A percentile compares a stretch with the other conserved stretches of the same genome.
Evolutionary conservation across 2,888 invertebrate species (phyloP).

Genomic region (Spisula solida): DNA sequence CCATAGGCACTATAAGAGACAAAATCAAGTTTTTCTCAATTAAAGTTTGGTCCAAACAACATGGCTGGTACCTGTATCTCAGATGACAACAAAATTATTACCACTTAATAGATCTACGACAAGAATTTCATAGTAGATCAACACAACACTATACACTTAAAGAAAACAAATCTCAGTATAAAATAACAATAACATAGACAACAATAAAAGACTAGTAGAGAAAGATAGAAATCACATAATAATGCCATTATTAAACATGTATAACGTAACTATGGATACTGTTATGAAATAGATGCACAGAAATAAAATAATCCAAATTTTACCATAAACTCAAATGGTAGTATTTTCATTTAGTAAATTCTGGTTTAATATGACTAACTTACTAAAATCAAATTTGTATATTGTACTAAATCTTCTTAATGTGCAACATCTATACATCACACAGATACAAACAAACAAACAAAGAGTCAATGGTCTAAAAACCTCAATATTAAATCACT

Average conservation of each 20-base stretch:
- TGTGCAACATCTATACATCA: not conserved
- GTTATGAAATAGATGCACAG: not conserved
- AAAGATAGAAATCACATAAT: not conserved
- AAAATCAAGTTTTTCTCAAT: too few species aligned
- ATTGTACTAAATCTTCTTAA: not conserved
- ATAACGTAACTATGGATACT: not conserved
- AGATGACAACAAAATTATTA: too few species aligned
- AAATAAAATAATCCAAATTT: too few species aligned
- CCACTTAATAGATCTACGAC: too few species aligned
- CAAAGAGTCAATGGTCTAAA: not conserved
- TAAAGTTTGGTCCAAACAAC: too few species aligned
- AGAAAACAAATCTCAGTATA: slow-evolving; percentile 26
- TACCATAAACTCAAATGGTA: too few species aligned
- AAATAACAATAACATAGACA: slow-evolving; percentile 32
- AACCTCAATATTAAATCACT: too few species aligned
- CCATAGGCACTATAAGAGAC: too few species aligned
- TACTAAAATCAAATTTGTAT: not conserved
- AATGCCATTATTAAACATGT: not conserved
- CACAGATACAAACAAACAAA: not conserved
- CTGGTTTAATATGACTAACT: too few species aligned
- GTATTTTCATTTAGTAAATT: too few species aligned
- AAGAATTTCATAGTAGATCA: too few species aligned
- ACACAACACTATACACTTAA: not conserved
- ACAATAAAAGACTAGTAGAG: slow-evolving; percentile 1
- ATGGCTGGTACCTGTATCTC: too few species aligned